phyloP scores from a whole-genome alignment of 2,113 vertebrate genomes.

The Sminthopsis crassicaudata region DNA sequence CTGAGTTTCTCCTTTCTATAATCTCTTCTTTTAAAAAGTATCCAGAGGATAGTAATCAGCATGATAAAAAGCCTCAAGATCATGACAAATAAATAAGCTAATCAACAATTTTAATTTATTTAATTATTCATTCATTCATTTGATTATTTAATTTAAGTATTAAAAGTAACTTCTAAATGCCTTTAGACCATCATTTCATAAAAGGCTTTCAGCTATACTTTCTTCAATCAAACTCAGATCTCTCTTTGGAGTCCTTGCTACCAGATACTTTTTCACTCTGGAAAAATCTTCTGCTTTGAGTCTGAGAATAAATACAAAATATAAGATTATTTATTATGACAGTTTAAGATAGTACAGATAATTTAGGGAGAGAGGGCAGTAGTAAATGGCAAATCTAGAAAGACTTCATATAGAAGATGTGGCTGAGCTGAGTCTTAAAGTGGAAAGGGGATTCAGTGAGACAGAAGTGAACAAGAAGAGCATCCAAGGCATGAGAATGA shows the following conservation, averaged over 20 bases:
- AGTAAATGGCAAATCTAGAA: background rate
- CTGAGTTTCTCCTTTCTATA: background rate
- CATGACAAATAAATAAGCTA: background rate
- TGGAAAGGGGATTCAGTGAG: background rate
- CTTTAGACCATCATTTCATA: background rate
- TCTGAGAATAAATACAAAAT: background rate
- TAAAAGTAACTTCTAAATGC: background rate
- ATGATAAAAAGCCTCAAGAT: background rate
- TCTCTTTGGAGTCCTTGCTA: background rate
- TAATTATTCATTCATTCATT: no score
- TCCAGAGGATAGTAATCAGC: background rate
- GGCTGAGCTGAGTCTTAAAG: background rate
- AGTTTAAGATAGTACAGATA: background rate
- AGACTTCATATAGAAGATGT: background rate
- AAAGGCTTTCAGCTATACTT: background rate
- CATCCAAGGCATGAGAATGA: background rate
- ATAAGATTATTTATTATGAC: background rate
- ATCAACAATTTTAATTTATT: background rate
- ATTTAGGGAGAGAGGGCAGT: background rate
- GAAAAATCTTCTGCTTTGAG: background rate
- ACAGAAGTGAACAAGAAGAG: background rate
- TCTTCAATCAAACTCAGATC: background rate
- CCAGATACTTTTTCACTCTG: background rate
- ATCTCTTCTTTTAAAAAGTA: background rate
- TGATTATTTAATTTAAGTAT: background rate